phyloP scores from a whole-genome alignment of 2,113 vertebrate species.

The Siniperca knerii region DNA sequence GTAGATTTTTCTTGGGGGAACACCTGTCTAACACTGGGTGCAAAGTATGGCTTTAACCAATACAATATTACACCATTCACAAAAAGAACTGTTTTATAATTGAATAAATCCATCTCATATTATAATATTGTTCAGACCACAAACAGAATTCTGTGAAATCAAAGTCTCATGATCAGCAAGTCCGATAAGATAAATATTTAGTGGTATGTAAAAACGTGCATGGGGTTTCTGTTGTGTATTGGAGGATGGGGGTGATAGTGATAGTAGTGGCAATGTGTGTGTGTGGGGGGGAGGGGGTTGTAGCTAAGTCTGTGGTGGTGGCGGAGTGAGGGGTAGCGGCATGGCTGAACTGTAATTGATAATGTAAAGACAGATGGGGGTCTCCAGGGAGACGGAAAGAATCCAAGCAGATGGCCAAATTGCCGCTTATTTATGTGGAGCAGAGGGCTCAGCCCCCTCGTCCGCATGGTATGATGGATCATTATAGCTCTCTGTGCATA shows the following conservation, averaged over 20 bases:
- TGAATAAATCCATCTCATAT: background rate
- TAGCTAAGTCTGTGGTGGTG: slow-evolving; percentile 6
- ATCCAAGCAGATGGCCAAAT: slow-evolving; percentile 99
- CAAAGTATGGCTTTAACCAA: background rate
- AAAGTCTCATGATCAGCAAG: background rate
- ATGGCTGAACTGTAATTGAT: slow-evolving; percentile 99
- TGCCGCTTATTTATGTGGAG: slow-evolving; percentile 97
- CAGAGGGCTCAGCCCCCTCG: slow-evolving; percentile 82
- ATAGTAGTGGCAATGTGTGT: slow-evolving; percentile 33
- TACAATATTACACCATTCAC: background rate
- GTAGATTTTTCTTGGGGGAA: background rate
- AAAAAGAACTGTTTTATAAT: background rate
- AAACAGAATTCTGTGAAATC: background rate
- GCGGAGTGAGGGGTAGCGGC: slow-evolving; percentile 50
- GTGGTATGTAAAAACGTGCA: slow-evolving; percentile 27
- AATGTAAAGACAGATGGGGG: slow-evolving; percentile 97
- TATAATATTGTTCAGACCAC: background rate
- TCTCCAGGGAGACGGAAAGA: slow-evolving; percentile 94
- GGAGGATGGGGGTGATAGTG: slow-evolving; percentile 84
- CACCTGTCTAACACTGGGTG: background rate
- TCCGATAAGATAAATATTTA: background rate
- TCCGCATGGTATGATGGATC: slow-evolving; percentile 94
- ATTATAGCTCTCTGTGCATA: slow-evolving; percentile 96
- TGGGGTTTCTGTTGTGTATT: slow-evolving; percentile 68
- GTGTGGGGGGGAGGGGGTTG: background rate